Conservation (phyloP, 1,140 invertebrate genomes). For the Phymastichus coffea region DNA sequence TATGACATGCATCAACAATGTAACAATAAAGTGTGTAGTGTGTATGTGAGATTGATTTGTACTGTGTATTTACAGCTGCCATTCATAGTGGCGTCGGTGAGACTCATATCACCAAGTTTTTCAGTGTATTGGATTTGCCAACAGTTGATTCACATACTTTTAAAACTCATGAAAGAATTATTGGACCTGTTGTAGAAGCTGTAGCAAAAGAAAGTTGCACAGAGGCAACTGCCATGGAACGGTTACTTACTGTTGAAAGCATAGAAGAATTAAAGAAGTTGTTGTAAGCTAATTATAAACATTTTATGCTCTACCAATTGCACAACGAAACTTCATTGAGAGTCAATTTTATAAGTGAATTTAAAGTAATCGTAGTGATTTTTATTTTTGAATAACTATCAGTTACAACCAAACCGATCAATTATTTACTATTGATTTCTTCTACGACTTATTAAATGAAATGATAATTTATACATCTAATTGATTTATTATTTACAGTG, state of each 20-base stretch:
- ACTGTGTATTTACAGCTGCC: not conserved
- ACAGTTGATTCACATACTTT: not conserved
- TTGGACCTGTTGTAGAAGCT: not conserved
- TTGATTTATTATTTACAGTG: not conserved
- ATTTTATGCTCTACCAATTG: not conserved
- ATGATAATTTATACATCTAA: not conserved
- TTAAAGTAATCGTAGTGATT: not conserved
- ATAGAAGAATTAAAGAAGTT: not conserved
- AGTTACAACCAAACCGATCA: not conserved
- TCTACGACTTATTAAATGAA: too few relatives aligned
- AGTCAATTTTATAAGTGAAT: not conserved
- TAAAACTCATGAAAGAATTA: not conserved
- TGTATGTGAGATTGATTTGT: not conserved
- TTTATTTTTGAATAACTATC: not conserved
- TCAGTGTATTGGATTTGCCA: not conserved
- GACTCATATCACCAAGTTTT: not conserved
- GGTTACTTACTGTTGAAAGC: not conserved
- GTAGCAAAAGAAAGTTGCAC: not conserved
- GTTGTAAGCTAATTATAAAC: not conserved
- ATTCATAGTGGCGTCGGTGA: not conserved
- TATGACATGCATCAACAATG: not conserved
- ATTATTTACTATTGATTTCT: not conserved
- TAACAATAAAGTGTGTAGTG: not conserved
- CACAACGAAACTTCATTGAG: too few relatives aligned
- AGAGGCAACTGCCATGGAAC: not conserved